Base-by-base conservation (phyloP, 2,797 vertebrate species). In the Mormyrus proboscirostris region DNA sequence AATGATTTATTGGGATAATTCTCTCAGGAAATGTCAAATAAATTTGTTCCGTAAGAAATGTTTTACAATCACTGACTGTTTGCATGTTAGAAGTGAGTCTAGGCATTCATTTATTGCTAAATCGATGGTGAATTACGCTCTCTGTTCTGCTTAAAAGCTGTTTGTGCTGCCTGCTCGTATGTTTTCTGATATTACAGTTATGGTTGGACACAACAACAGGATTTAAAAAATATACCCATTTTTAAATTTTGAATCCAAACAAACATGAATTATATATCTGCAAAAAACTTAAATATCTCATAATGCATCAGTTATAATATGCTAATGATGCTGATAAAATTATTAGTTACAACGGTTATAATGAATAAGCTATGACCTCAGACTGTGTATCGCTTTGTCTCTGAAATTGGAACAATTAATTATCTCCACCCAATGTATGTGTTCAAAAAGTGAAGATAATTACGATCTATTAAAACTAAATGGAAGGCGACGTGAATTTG, bases 1-100 rank as follows among this genome's bases (percentile, higher is more conserved):
- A 82, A 82, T 82, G 76, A 82, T 47, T 82, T 41, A 47, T 82
- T 82, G 33, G 16, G 41, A 82, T 82, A 82, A 82, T 82, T 82
- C 76, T 82, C 76, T 82, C 38, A 82, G 76, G 41, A 82, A 79
- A 79, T 79, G 73, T 41, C 73, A 79, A 79, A 79, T 14, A 41
- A 82, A 73, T 33, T 73, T 73, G 65, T 38, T 73, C 65, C 65
- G 38, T 38, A 73, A 73, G 16, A 82, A 41, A 82, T 82, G 76
- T 47, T 82, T 47, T 41, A n/a, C 38, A 82, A n/a, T 44, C 76
- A n/a, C 16, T 9, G 41, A 44, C 19, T n/a, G 73, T 82, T 41
- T 79, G 73, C 38, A 47, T 19, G 41, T n/a, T 82, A 47, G 73
- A 79, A 79, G 76, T 82, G 76, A 82, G 7, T 1, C 76, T 47